Evolutionary conservation across 2,113 vertebrate species (phyloP), one percentile per base, ranked within the genome.

Genomic region (Sebastes schlegelii): DNA sequence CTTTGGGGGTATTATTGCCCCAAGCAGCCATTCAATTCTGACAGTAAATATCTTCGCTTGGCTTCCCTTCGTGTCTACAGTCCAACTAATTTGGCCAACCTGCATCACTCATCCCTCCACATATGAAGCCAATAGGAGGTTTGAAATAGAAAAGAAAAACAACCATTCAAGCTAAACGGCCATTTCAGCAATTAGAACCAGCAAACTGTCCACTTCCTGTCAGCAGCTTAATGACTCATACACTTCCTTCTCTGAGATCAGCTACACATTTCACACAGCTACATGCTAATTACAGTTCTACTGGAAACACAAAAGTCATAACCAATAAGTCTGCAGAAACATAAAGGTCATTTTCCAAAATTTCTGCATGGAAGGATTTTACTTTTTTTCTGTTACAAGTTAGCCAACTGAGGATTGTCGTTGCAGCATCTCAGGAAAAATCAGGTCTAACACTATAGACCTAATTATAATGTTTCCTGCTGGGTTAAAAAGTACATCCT

Each of bases 381-480:
- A 42, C 10, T 10, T 43, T 7, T 63, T 6, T 63, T 42, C 64
- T 17, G 13, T 64, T 42, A 48, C 40, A 70, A 71, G 13, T 58
- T 57, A 46, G 2, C 42, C 67, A 67, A 51, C 55, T 62, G 75
- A 68, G 63, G 40, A 79, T 84, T 63, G 10, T 21, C 2, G 1
- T 19, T 49, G 40, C 55, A 43, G 8, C 6, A 40, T 19, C 8
- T 17, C 45, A 9, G 0, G 3, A 40, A 58, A 62, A n/a, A 23
- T 62, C 43, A 60, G 19, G 7, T 13, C 1, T 16, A 40, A 34
- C 46, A 77, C 8, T 34, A 34, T 34, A 34, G 6, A 4, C 46
- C 70, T 65, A 52, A 86, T 86, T 79, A 79, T 61, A 82, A 49
- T 34, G 57, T 60, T 74, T 58, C 69, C 67, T 70, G 64, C 77